Percentiles rank a stretch among this genome's conserved stretches.
phyloP scores from a whole-genome alignment of 2,113 vertebrate species.

The Hydropotes inermis region DNA sequence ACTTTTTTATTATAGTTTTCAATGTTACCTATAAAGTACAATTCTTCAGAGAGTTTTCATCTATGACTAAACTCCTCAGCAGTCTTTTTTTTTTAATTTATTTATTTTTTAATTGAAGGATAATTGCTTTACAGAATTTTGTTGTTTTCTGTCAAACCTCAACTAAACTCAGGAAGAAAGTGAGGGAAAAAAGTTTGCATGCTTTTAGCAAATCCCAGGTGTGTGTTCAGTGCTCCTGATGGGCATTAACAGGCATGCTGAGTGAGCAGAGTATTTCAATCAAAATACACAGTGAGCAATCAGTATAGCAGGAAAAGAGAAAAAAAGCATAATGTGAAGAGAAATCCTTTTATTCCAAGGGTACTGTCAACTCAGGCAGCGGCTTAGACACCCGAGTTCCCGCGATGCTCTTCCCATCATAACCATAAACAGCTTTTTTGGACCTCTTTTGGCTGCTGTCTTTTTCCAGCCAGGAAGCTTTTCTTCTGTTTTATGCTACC shows the following conservation, averaged over 20 bases:
- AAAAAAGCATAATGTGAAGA: background rate
- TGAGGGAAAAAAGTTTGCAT: background rate
- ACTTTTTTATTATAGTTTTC: background rate
- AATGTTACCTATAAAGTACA: background rate
- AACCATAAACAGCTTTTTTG: constrained; percentile 5
- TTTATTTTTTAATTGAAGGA: background rate
- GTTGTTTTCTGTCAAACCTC: background rate
- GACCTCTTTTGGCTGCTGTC: background rate
- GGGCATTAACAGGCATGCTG: constrained; percentile 1
- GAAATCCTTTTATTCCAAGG: background rate
- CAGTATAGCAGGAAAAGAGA: background rate
- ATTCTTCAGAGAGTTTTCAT: background rate
- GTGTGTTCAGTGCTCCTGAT: background rate
- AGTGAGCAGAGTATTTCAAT: constrained; percentile 43
- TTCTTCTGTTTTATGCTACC: constrained; percentile 71
- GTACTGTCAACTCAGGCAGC: background rate
- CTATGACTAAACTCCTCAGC: background rate
- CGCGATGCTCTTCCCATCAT: background rate
- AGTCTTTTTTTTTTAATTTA: background rate
- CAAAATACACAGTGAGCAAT: constrained; percentile 24
- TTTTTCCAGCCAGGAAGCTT: constrained; percentile 29
- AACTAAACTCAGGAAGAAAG: constrained; percentile 25
- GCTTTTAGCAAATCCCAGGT: constrained; percentile 30
- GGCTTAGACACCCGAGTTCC: constrained; percentile 17
- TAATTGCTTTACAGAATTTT: background rate